These are phyloP conservation scores for Vulpes ferrilata DNA, from an alignment of 2,113 vertebrate species.

Conservation along the genomic window DNA sequence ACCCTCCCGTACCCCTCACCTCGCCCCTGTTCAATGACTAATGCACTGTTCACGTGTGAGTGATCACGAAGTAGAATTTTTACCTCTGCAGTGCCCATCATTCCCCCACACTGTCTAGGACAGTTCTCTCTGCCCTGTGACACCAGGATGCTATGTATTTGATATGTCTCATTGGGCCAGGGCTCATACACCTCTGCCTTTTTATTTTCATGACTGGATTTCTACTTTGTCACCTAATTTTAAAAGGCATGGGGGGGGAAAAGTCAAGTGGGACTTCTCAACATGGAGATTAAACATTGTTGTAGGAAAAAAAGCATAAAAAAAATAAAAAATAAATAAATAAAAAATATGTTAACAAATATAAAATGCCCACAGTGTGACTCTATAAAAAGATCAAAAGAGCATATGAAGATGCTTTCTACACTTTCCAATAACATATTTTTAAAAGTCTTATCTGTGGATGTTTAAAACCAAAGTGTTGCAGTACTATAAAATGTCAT, in stretches of 20 bases:
- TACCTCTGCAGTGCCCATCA: slow-evolving; percentile 82
- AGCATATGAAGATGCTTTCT: not conserved
- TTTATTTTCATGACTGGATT: slow-evolving; percentile 87
- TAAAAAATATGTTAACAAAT: not conserved
- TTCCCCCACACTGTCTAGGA: slow-evolving; percentile 85
- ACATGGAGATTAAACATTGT: slow-evolving; percentile 88
- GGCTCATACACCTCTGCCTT: slow-evolving; percentile 88
- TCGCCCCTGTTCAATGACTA: slow-evolving; percentile 85
- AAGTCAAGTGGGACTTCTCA: slow-evolving; percentile 84
- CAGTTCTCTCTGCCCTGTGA: slow-evolving; percentile 85
- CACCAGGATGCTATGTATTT: slow-evolving; percentile 88
- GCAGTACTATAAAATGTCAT: slow-evolving; percentile 51
- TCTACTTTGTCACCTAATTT: slow-evolving; percentile 88
- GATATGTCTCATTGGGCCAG: slow-evolving; percentile 86
- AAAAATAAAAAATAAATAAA: not conserved
- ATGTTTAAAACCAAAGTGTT: slow-evolving; percentile 28
- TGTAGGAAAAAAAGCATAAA: slow-evolving; percentile 84
- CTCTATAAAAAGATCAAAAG: not conserved
- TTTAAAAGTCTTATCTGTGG: slow-evolving; percentile 39
- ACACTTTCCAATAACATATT: not conserved
- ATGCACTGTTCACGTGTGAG: slow-evolving; percentile 86
- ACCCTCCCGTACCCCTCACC: slow-evolving; percentile 81
- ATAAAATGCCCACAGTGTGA: not conserved
- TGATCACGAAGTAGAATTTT: slow-evolving; percentile 86
- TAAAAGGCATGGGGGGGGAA: slow-evolving; percentile 84